Conservation (phyloP, 2,797 vertebrate genomes). For the Helicolenus hilgendorfi region DNA sequence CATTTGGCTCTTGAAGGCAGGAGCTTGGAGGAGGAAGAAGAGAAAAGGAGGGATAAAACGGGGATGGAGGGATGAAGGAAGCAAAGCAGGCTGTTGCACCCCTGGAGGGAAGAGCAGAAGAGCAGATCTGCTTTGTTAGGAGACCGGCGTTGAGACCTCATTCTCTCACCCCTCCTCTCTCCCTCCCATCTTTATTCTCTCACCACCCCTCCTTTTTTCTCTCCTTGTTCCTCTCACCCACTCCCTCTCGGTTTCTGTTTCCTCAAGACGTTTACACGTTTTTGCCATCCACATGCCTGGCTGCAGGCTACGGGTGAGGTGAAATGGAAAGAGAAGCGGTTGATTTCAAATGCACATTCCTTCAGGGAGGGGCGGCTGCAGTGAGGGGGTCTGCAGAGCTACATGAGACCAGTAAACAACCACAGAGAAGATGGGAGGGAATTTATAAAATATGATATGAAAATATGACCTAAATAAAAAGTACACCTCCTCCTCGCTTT, state of each 20-base stretch:
- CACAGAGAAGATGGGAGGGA: constrained; percentile 46
- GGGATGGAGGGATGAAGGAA: constrained; percentile 51
- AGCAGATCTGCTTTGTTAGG: constrained; percentile 76
- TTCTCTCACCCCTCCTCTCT: not conserved
- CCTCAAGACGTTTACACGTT: constrained; percentile 75
- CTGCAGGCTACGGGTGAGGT: constrained; percentile 76
- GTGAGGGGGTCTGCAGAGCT: constrained; percentile 43
- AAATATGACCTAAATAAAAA: constrained; percentile 84
- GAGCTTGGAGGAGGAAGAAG: constrained; percentile 22
- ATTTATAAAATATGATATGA: constrained; percentile 69
- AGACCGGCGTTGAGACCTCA: constrained; percentile 40
- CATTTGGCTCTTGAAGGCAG: constrained; percentile 45
- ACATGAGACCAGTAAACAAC: constrained; percentile 68
- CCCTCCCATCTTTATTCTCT: constrained; percentile 9
- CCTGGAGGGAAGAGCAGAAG: constrained; percentile 61
- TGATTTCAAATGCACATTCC: constrained; percentile 69
- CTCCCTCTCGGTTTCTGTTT: constrained; percentile 33
- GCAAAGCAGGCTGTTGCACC: constrained; percentile 66
- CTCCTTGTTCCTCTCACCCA: constrained; percentile 43
- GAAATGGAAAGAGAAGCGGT: constrained; percentile 66
- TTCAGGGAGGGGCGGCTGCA: constrained; percentile 33
- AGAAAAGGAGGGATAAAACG: constrained; percentile 19
- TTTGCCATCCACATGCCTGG: constrained; percentile 80
- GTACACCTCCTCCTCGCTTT: constrained; percentile 36
- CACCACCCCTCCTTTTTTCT: constrained; percentile 22